These are phyloP conservation scores for Halictus ligatus DNA, from an alignment of 2,888 invertebrate species.

Conservation along the genomic window DNA sequence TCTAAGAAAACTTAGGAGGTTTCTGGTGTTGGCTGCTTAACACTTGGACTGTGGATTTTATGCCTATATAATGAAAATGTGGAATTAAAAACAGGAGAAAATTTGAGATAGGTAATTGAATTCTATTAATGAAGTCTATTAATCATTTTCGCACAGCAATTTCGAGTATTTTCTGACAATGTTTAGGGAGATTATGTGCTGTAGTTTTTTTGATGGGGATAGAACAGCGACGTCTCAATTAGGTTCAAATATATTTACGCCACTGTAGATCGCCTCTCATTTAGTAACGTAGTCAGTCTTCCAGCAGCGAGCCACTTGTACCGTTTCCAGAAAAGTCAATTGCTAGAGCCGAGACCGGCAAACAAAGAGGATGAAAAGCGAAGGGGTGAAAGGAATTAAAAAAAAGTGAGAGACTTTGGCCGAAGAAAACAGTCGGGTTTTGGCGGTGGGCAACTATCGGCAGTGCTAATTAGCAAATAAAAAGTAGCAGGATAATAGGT, in stretches of 20 bases:
- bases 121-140: no score
- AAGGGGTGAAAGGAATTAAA: not conserved
- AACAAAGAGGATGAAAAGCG: not conserved
- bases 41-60: no score
- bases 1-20: no score
- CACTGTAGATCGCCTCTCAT: conserved; percentile 1
- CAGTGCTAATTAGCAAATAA: not conserved
- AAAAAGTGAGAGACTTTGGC: not conserved
- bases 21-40: no score
- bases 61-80: no score
- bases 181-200: not conserved
- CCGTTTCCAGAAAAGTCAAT: conserved; percentile 7
- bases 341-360: not conserved
- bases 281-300: not conserved
- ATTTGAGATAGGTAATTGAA: no score
- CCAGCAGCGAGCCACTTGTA: conserved; percentile 1
- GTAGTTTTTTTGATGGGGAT: not conserved
- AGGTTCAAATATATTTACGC: not conserved
- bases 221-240: not conserved
- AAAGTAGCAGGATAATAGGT: not conserved
- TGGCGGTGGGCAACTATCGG: not conserved
- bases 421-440: not conserved
- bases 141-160: no score
- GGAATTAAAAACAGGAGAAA: no score
- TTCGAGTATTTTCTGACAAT: no score